These are phyloP conservation scores for Pyxicephalus adspersus DNA, from an alignment of 2,113 vertebrate genomes.

Conservation along the genomic window DNA sequence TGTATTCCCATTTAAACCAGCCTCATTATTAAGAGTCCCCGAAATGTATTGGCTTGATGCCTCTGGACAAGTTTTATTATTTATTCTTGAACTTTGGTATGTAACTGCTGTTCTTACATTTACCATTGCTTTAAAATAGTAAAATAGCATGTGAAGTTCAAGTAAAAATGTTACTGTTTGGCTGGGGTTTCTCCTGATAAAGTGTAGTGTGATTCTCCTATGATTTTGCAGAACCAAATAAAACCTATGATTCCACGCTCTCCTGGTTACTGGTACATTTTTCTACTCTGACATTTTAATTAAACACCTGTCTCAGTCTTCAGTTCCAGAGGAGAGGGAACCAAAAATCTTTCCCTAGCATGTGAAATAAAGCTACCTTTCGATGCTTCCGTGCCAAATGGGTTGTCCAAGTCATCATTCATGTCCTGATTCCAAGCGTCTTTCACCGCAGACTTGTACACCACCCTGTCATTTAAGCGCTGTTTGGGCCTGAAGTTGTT, in stretches of 20 bases:
- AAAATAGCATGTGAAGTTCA: too few relatives aligned
- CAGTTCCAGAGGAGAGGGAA: neutral
- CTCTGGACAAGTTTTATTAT: neutral
- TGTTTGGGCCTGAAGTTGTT: slow-evolving; percentile 95
- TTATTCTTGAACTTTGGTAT: neutral
- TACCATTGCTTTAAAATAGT: too few relatives aligned
- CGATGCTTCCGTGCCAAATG: slow-evolving; percentile 87
- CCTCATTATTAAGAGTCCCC: too few relatives aligned
- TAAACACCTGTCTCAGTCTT: slow-evolving; percentile 6
- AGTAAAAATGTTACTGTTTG: too few relatives aligned
- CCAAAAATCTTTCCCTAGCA: neutral
- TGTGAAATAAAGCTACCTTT: slow-evolving; percentile 79
- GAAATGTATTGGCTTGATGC: too few relatives aligned
- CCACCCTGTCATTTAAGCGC: slow-evolving; percentile 80
- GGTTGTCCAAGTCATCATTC: slow-evolving; percentile 80
- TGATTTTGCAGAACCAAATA: too few relatives aligned
- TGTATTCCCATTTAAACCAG: too few relatives aligned
- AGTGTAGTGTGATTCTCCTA: too few relatives aligned
- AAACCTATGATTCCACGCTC: too few relatives aligned
- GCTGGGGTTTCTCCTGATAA: too few relatives aligned
- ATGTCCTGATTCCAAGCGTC: slow-evolving; percentile 90
- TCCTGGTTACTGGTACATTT: too few relatives aligned
- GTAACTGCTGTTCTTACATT: slow-evolving; percentile 3
- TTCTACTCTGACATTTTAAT: slow-evolving; percentile 5
- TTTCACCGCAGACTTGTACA: slow-evolving; percentile 90